Conservation (phyloP, 2,113 vertebrate species). For the Rhabdornis inornatus region DNA sequence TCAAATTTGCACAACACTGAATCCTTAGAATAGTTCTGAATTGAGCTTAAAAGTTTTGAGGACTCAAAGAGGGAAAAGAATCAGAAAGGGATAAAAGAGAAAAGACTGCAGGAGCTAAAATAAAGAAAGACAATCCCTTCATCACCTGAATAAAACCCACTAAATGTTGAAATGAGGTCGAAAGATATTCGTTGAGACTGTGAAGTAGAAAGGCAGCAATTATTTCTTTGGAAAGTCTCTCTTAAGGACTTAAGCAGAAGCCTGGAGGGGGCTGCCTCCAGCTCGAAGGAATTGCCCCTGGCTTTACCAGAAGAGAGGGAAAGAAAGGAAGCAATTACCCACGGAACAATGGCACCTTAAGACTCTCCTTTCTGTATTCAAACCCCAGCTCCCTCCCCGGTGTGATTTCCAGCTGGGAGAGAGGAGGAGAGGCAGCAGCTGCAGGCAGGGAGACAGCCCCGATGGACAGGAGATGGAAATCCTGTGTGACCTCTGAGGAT, state of each 20-base stretch:
- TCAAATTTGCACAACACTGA: constrained; percentile 39
- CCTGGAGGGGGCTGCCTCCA: constrained; percentile 57
- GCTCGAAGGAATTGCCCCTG: constrained; percentile 68
- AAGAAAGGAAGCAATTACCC: constrained; percentile 73
- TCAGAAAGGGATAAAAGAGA: constrained; percentile 18
- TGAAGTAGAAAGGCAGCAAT: constrained; percentile 68
- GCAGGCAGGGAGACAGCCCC: neutral
- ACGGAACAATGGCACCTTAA: constrained; percentile 67
- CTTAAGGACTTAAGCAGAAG: constrained; percentile 68
- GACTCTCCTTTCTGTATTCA: constrained; percentile 50
- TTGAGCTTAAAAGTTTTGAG: constrained; percentile 45
- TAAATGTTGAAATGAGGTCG: constrained; percentile 56
- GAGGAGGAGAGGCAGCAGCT: neutral
- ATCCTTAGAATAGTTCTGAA: constrained; percentile 35
- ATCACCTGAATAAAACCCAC: constrained; percentile 57
- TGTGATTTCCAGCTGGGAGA: constrained; percentile 21
- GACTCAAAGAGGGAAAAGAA: constrained; percentile 25
- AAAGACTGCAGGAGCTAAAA: constrained; percentile 33
- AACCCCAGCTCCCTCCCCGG: constrained; percentile 33
- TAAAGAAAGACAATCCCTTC: constrained; percentile 63
- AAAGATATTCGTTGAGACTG: constrained; percentile 59
- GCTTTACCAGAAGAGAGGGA: constrained; percentile 60
- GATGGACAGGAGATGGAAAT: neutral
- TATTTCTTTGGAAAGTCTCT: constrained; percentile 69
- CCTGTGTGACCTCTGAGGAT: neutral